These are phyloP conservation scores for Leucopternis melanops DNA, from an alignment of 2,113 vertebrate species.

Conservation along the genomic window DNA sequence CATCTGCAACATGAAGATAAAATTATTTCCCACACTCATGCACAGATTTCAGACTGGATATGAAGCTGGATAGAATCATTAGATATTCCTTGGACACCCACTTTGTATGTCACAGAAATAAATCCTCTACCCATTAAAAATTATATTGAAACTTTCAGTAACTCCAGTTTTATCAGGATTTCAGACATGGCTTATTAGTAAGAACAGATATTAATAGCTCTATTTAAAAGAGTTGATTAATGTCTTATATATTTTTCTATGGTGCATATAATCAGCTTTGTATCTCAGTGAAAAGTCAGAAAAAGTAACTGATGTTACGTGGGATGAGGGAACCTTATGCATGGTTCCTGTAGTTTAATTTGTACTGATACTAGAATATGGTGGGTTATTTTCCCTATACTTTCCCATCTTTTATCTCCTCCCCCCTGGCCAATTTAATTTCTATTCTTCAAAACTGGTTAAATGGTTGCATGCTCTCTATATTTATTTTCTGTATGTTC, in stretches of 20 bases:
- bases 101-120: neutral
- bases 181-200: neutral
- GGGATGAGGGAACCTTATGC: neutral
- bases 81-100: neutral
- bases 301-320: neutral
- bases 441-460: neutral
- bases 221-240: neutral
- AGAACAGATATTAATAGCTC: neutral
- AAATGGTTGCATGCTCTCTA: neutral
- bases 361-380: neutral
- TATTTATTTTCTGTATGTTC: neutral
- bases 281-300: neutral
- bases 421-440: neutral
- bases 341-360: neutral
- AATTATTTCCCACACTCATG: neutral
- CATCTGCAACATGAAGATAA: neutral
- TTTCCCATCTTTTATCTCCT: neutral
- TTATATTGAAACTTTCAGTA: neutral
- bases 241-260: neutral
- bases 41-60: neutral
- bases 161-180: neutral
- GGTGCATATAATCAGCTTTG: neutral
- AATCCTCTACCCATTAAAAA: neutral
- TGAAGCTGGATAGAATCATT: neutral
- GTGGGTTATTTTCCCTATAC: neutral